Evolutionary conservation across 2,888 invertebrate species (phyloP).

Genomic region (Atrina japonica): DNA sequence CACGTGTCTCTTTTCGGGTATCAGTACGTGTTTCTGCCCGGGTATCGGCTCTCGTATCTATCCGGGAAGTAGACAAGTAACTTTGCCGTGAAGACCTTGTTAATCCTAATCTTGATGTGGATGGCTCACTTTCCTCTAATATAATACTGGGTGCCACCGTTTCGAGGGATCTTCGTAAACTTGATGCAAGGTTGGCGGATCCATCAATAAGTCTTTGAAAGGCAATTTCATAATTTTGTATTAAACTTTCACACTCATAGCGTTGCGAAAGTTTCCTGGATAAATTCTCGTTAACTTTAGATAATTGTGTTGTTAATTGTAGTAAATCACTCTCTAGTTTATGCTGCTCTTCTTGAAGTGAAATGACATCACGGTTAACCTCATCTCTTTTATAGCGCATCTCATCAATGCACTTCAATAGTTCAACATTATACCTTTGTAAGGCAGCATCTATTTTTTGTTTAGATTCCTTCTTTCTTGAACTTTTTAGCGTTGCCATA

Average conservation of each 20-base stretch:
- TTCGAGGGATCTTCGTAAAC: constrained; percentile 27
- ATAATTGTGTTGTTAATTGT: constrained; percentile 25
- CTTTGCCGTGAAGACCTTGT: constrained; percentile 9
- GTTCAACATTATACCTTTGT: constrained; percentile 39
- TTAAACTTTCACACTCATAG: constrained; percentile 30
- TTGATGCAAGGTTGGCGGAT: constrained; percentile 29
- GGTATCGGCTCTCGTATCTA: constrained; percentile 6
- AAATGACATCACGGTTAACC: constrained; percentile 31
- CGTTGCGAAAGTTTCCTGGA: constrained; percentile 37
- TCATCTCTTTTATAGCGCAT: constrained; percentile 42
- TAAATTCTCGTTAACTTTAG: constrained; percentile 40
- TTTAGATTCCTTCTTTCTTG: no score
- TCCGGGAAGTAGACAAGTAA: background rate
- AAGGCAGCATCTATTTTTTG: constrained; percentile 30
- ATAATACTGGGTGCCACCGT: constrained; percentile 36
- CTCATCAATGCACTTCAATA: constrained; percentile 41
- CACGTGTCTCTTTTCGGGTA: background rate
- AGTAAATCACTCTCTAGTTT: constrained; percentile 36
- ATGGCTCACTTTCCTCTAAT: constrained; percentile 24
- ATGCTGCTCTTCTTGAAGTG: constrained; percentile 34
- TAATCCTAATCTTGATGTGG: constrained; percentile 8
- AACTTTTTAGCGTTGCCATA: no score
- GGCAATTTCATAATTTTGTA: constrained; percentile 33
- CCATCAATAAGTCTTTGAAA: constrained; percentile 37
- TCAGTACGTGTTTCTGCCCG: constrained; percentile 13